Evolutionary conservation across 2,797 vertebrate genomes (phyloP).

Genomic region (Sorex maritimensis): DNA sequence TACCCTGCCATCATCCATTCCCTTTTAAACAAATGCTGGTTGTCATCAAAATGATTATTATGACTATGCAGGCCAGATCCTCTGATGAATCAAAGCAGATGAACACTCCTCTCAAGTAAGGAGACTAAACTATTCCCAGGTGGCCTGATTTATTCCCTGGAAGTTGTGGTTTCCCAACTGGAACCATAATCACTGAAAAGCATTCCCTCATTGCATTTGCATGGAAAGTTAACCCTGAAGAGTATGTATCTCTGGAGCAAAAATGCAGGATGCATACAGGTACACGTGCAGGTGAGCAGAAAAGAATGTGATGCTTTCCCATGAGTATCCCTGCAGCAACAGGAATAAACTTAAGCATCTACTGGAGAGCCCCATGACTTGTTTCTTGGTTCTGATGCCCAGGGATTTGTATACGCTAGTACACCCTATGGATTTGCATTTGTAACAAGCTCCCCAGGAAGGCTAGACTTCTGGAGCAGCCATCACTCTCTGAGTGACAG

Average conservation of each 20-base stretch:
- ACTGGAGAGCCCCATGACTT: neutral
- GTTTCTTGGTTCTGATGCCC: neutral
- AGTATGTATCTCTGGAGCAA: neutral
- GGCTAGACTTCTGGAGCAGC: neutral
- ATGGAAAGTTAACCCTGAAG: constrained; percentile 64
- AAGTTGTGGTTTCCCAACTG: constrained; percentile 78
- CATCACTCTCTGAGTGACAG: neutral
- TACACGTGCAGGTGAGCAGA: neutral
- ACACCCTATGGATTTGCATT: neutral
- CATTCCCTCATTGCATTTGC: neutral
- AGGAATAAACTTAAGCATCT: neutral
- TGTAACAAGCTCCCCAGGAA: neutral
- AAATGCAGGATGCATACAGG: neutral
- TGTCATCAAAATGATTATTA: constrained; percentile 75
- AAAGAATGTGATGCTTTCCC: neutral
- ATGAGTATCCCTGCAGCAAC: rapidly evolving
- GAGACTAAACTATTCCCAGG: constrained; percentile 74
- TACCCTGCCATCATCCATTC: constrained; percentile 60
- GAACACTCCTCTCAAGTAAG: constrained; percentile 76
- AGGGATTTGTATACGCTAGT: neutral
- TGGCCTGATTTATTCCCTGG: constrained; percentile 77
- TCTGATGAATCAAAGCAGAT: constrained; percentile 73
- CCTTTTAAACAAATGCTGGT: constrained; percentile 77
- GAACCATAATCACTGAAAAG: constrained; percentile 56
- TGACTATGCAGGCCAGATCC: constrained; percentile 57